These are phyloP conservation scores for Spicauda simplicius DNA, from an alignment of 2,888 invertebrate genomes.

Conservation along the genomic window DNA sequence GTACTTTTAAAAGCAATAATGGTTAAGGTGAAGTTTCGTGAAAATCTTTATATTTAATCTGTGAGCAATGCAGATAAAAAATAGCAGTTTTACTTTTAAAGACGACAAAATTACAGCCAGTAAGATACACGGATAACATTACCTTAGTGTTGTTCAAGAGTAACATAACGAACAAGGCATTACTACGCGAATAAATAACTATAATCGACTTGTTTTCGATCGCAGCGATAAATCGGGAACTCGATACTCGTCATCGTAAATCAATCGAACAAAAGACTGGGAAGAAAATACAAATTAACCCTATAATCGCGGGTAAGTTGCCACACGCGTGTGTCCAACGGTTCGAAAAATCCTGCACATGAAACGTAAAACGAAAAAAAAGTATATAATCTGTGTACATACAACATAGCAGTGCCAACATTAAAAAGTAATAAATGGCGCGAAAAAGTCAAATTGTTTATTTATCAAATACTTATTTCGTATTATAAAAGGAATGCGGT, in stretches of 20 bases:
- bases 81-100: constrained; percentile 16
- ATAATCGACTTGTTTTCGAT: constrained; percentile 55
- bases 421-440: no score
- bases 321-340: constrained; percentile 17
- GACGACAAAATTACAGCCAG: constrained; percentile 4
- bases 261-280: constrained; percentile 80
- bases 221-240: constrained; percentile 60
- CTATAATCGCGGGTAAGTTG: constrained; percentile 63
- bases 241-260: constrained; percentile 70
- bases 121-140: constrained; percentile 36
- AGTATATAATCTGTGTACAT: no score
- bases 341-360: constrained; percentile 5
- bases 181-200: constrained; percentile 58
- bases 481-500: no score
- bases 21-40: no score
- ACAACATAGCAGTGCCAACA: no score
- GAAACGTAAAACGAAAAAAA: neutral
- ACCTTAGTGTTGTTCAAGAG: constrained; percentile 31
- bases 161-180: constrained; percentile 44
- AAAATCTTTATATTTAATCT: no score
- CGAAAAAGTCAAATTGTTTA: no score
- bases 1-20: no score
- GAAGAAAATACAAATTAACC: constrained; percentile 79
- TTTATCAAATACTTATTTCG: no score
- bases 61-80: constrained; percentile 12